Percentiles rank a stretch among this genome's conserved stretches.
phyloP scores from a whole-genome alignment of 1,140 invertebrate genomes.

The Pseudomyrmex cubaensis region DNA sequence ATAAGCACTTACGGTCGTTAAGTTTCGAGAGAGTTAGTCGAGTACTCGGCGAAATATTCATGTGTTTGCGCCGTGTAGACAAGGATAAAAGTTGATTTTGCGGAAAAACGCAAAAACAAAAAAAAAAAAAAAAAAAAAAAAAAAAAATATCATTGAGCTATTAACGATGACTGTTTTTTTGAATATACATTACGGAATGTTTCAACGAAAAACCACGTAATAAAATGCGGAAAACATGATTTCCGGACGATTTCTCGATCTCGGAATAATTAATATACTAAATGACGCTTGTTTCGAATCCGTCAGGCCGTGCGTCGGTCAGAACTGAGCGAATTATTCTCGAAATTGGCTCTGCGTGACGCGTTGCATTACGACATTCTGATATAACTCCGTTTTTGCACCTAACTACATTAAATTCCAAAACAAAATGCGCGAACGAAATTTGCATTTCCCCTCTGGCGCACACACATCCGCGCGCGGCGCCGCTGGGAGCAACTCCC shows the following conservation, averaged over 20 bases:
- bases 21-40: conserved; percentile 35
- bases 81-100: not conserved
- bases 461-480: conserved; percentile 5
- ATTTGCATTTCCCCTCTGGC: conserved; percentile 50
- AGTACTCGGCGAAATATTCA: conserved; percentile 20
- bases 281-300: conserved; percentile 22
- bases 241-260: conserved; percentile 11
- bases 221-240: not conserved
- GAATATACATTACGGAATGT: not conserved
- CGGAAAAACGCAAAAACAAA: not conserved
- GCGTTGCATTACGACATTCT: conserved; percentile 52
- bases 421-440: conserved; percentile 54
- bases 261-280: conserved; percentile 33
- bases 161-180: not conserved
- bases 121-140: no score
- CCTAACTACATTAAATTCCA: conserved; percentile 57
- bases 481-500: conserved; percentile 43
- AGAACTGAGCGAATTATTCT: conserved; percentile 49
- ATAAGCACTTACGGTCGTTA: conserved; percentile 25
- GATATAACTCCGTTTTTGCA: conserved; percentile 51
- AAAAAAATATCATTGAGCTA: not conserved
- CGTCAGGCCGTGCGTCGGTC: conserved; percentile 35
- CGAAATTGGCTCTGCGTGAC: conserved; percentile 57
- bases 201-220: not conserved
- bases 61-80: not conserved